A percentile compares a stretch with the other conserved stretches of the same genome.
phyloP scores from a whole-genome alignment of 2,797 vertebrate genomes.

The Babyrousa celebensis region DNA sequence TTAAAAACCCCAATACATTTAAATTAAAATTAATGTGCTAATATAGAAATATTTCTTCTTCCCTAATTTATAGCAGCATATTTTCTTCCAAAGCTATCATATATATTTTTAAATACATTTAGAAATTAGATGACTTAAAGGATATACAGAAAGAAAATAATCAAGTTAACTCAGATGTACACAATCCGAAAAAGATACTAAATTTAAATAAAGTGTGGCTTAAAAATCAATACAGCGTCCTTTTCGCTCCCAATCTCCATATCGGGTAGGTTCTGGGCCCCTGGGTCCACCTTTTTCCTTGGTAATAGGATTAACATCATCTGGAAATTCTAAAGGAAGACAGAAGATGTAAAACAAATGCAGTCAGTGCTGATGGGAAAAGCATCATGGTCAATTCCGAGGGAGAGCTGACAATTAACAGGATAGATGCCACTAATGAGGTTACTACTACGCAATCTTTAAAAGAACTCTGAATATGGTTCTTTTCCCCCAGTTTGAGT shows the following conservation, averaged over 20 bases:
- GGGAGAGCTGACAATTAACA: background rate
- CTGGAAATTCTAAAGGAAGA: slow-evolving; percentile 94
- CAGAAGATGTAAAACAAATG: slow-evolving; percentile 70
- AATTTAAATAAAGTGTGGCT: slow-evolving; percentile 46
- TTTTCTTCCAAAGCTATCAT: slow-evolving; percentile 44
- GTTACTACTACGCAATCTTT: background rate
- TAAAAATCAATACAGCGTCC: slow-evolving; percentile 99
- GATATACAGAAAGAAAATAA: slow-evolving; percentile 32
- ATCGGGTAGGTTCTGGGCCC: slow-evolving; percentile 98
- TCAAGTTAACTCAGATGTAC: slow-evolving; percentile 22
- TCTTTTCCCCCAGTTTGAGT: background rate
- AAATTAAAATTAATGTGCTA: slow-evolving; percentile 36
- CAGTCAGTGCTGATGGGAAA: slow-evolving; percentile 37
- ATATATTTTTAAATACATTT: slow-evolving; percentile 45
- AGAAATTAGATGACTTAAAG: slow-evolving; percentile 42
- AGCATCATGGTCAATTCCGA: background rate
- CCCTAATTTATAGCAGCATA: slow-evolving; percentile 22
- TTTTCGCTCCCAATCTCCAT: slow-evolving; percentile 99
- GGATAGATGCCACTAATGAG: background rate
- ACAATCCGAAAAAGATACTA: slow-evolving; percentile 62
- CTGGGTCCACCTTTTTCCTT: slow-evolving; percentile 97
- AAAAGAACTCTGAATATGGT: background rate
- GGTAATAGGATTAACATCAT: slow-evolving; percentile 96
- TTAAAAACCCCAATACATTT: background rate
- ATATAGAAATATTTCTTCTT: slow-evolving; percentile 46